These are phyloP conservation scores for Turnix velox DNA, from an alignment of 2,113 vertebrate genomes.

Conservation along the genomic window DNA sequence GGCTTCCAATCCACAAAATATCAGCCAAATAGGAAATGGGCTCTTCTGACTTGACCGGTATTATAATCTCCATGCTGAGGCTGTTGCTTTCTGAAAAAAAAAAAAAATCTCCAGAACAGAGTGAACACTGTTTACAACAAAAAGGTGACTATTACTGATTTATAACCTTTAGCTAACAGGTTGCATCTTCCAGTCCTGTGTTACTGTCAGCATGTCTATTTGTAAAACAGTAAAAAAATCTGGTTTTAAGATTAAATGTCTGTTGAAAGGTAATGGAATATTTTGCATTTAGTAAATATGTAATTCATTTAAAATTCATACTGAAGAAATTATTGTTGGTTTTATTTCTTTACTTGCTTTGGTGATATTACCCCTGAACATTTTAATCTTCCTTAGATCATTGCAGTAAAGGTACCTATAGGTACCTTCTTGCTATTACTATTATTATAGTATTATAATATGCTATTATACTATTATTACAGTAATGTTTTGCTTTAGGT, in stretches of 20 bases:
- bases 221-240: neutral
- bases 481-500: neutral
- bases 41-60: neutral
- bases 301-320: constrained; percentile 28
- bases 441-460: too few species aligned
- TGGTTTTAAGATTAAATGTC: constrained; percentile 1
- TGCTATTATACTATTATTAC: too few species aligned
- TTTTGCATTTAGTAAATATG: constrained; percentile 26
- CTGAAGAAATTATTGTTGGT: neutral
- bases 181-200: neutral
- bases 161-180: neutral
- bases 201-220: neutral
- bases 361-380: neutral
- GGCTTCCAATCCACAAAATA: neutral
- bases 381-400: neutral
- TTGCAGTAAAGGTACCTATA: neutral
- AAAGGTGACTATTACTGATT: neutral
- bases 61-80: neutral
- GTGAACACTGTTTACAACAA: neutral
- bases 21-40: neutral
- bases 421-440: neutral
- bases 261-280: constrained; percentile 11
- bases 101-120: neutral
- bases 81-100: neutral
- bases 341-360: neutral